Base-by-base conservation (phyloP, 2,888 invertebrate species). In the Pemphredon lugubris region DNA sequence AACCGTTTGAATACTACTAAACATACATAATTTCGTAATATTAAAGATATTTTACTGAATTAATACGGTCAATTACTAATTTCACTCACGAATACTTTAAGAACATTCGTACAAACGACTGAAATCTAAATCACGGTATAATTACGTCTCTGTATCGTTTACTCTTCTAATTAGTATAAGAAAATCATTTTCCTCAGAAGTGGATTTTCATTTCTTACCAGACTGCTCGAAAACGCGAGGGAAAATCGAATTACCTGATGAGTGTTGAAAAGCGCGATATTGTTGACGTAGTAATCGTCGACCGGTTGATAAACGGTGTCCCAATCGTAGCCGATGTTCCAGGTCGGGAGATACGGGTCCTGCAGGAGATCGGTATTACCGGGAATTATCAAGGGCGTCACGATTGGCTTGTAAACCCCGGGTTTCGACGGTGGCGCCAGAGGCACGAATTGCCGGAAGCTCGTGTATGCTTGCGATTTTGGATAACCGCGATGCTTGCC, bases 231-330 rank as follows among this genome's bases (percentile, higher is more conserved):
- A n/a, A n/a, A n/a, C n/a, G n/a, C n/a, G n/a, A n/a, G n/a, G n/a
- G n/a, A n/a, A n/a, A n/a, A n/a, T n/a, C n/a, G n/a, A n/a, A 68
- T 74, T 71, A 83, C 87, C 69, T 86, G 85, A 57, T 86, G 86
- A 6, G 87, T 79, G 60, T 87, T 78, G 44, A 83, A 81, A 2
- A 84, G 57, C 7, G 80, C 71, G 16, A 79, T 47, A 39, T 81
- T 83, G 40, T 83, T 77, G 48, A 79, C 14, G 13, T 81, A 84
- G 18, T 79, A 80, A 47, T 84, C 78, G 1, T 83, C 77, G 13
- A 77, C 76, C 2, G 80, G 79, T 26, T 83, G 70, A 59, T 85
- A 84, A 30, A 82, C 32, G 6, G 79, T 37, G 11, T 79, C 74
- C 87, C 87, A 87, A 6, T 84, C 81, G 42, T 84, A 83, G 4